phyloP scores from a whole-genome alignment of 2,888 invertebrate genomes.

The Ferdinandea cuprea region DNA sequence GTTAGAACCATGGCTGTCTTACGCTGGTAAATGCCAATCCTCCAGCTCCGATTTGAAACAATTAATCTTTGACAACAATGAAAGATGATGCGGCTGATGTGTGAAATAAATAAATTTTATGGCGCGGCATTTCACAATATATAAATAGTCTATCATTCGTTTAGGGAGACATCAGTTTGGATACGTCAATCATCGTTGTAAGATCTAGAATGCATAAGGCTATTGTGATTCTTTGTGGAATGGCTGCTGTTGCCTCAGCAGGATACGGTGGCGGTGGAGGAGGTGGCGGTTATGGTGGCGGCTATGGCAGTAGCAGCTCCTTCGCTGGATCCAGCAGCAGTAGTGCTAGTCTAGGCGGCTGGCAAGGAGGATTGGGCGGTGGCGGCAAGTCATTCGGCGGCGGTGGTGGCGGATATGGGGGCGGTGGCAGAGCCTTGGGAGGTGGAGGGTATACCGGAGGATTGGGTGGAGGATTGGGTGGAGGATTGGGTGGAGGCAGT shows the following conservation, averaged over 20 bases:
- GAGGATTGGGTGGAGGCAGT: conserved; percentile 1
- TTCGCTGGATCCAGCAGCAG: neutral
- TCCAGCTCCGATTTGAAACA: neutral
- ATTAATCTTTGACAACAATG: conserved; percentile 8
- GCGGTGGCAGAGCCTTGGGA: conserved; percentile 45
- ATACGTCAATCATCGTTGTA: conserved; percentile 37
- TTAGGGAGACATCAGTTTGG: conserved; percentile 33
- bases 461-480: conserved; percentile 64
- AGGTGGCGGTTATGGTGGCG: conserved; percentile 25
- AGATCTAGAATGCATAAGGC: conserved; percentile 64
- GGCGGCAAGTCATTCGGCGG: conserved; percentile 18
- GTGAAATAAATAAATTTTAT: neutral
- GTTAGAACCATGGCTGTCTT: neutral
- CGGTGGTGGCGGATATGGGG: conserved; percentile 32
- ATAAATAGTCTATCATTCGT: conserved; percentile 40
- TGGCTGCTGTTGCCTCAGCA: conserved; percentile 41
- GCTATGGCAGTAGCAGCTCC: conserved; percentile 9
- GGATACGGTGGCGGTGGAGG: conserved; percentile 65
- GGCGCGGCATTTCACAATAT: neutral
- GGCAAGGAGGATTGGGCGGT: conserved; percentile 41
- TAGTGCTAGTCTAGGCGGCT: neutral
- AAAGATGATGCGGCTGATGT: neutral
- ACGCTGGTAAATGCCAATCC: neutral
- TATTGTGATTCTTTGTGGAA: conserved; percentile 60
- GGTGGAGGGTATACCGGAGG: conserved; percentile 56